phyloP scores from a whole-genome alignment of 2,797 vertebrate species.

The Scleropages formosus region DNA sequence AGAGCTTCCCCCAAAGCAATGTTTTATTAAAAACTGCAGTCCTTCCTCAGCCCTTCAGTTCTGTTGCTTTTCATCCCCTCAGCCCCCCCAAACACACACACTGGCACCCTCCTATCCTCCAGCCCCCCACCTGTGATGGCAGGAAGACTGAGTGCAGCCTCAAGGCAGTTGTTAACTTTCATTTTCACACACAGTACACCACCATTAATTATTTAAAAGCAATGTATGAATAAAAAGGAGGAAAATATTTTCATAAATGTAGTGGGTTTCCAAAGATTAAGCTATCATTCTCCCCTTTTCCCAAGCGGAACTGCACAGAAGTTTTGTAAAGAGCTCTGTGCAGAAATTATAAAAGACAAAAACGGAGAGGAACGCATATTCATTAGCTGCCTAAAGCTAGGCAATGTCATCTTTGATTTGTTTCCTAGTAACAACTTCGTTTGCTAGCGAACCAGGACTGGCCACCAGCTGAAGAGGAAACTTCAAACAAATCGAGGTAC shows the following conservation, averaged over 20 bases:
- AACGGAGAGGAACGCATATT: not conserved
- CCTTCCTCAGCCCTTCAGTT: slow-evolving; percentile 38
- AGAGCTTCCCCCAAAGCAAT: slow-evolving; percentile 55
- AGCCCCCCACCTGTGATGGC: slow-evolving; percentile 42
- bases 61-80: slow-evolving; percentile 44
- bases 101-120: no score
- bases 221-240: slow-evolving; percentile 38
- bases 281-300: slow-evolving; percentile 31
- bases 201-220: slow-evolving; percentile 57
- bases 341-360: slow-evolving; percentile 8
- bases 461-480: slow-evolving; percentile 24
- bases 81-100: not conserved
- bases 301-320: slow-evolving; percentile 18
- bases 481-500: slow-evolving; percentile 9
- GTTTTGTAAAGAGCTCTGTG: not conserved
- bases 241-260: slow-evolving; percentile 35
- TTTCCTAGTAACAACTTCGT: slow-evolving; percentile 3
- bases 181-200: slow-evolving; percentile 41
- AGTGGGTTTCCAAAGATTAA: slow-evolving; percentile 34
- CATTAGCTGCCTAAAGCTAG: slow-evolving; percentile 19
- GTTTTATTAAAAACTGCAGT: slow-evolving; percentile 46
- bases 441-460: slow-evolving; percentile 7
- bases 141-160: slow-evolving; percentile 39
- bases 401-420: slow-evolving; percentile 23
- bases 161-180: slow-evolving; percentile 51